Conservation (phyloP, 2,888 invertebrate genomes). For the Cetonia aurata region DNA sequence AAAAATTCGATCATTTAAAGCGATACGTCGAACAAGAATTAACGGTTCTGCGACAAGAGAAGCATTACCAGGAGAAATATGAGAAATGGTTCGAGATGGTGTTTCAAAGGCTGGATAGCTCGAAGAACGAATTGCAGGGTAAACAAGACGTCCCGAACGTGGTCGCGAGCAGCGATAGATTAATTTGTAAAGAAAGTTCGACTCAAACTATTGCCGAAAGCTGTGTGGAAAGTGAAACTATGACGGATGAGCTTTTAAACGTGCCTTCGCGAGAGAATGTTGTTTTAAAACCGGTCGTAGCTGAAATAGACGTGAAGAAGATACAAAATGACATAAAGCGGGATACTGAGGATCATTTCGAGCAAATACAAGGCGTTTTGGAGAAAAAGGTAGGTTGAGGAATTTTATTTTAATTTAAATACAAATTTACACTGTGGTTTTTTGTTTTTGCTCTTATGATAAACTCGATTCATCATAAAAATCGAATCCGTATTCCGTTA, state of each 20-base stretch:
- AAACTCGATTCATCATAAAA: too few species aligned
- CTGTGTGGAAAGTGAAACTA: constrained; percentile 39
- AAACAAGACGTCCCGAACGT: constrained; percentile 48
- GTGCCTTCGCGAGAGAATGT: constrained; percentile 19
- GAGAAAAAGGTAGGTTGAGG: constrained; percentile 54
- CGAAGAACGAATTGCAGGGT: constrained; percentile 57
- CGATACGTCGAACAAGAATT: constrained; percentile 62
- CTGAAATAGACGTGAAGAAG: constrained; percentile 38
- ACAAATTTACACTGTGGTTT: not conserved
- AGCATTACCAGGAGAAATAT: constrained; percentile 70
- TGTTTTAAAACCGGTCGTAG: constrained; percentile 11
- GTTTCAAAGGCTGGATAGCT: constrained; percentile 55
- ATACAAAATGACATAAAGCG: constrained; percentile 38
- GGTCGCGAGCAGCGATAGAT: constrained; percentile 46
- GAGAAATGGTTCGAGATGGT: constrained; percentile 68
- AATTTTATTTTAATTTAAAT: constrained; percentile 43
- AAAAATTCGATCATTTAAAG: constrained; percentile 62
- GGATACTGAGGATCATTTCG: constrained; percentile 45
- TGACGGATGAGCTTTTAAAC: constrained; percentile 27
- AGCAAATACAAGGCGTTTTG: constrained; percentile 50
- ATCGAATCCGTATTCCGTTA: too few species aligned
- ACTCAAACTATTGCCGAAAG: constrained; percentile 57
- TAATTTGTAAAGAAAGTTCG: constrained; percentile 48
- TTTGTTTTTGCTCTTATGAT: too few species aligned
- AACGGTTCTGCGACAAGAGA: constrained; percentile 70